phyloP scores from a whole-genome alignment of 2,888 invertebrate genomes.

The Lasioglossum lativentre region DNA sequence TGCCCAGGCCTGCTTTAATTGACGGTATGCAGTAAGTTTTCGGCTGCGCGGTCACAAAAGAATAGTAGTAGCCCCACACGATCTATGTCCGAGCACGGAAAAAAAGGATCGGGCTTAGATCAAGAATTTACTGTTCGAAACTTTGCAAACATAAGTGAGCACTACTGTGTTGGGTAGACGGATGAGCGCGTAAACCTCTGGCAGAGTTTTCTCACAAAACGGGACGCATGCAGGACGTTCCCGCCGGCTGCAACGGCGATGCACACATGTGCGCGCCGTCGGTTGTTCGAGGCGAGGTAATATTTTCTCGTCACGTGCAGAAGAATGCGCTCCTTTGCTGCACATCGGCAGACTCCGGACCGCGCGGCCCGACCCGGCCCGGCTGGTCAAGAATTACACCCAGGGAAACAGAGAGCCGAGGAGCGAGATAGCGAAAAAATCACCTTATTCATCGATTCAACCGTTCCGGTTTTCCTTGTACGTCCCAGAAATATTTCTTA shows the following conservation, averaged over 20 bases:
- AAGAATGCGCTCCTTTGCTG: conserved; percentile 43
- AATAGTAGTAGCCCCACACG: too few species aligned
- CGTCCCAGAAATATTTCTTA: conserved; percentile 46
- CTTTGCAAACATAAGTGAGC: background rate
- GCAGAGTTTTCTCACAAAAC: conserved; percentile 33
- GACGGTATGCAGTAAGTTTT: too few species aligned
- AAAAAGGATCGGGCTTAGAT: too few species aligned
- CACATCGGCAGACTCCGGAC: conserved; percentile 30
- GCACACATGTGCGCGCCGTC: conserved; percentile 13
- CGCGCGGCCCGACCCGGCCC: background rate
- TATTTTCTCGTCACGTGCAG: conserved; percentile 64
- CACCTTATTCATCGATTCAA: conserved; percentile 8
- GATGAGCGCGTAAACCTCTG: conserved; percentile 14
- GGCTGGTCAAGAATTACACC: conserved; percentile 51
- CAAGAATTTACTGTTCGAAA: background rate
- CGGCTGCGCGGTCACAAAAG: too few species aligned
- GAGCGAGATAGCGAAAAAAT: background rate
- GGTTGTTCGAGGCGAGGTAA: conserved; percentile 48
- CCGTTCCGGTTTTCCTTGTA: conserved; percentile 22
- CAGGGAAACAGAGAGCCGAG: background rate
- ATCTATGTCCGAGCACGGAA: too few species aligned
- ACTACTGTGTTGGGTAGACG: background rate
- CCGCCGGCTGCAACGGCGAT: background rate
- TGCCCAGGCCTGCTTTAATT: too few species aligned
- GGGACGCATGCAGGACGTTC: background rate